Evolutionary conservation across 2,888 invertebrate species (phyloP).

Genomic region (Hydroisotoma schaefferi): DNA sequence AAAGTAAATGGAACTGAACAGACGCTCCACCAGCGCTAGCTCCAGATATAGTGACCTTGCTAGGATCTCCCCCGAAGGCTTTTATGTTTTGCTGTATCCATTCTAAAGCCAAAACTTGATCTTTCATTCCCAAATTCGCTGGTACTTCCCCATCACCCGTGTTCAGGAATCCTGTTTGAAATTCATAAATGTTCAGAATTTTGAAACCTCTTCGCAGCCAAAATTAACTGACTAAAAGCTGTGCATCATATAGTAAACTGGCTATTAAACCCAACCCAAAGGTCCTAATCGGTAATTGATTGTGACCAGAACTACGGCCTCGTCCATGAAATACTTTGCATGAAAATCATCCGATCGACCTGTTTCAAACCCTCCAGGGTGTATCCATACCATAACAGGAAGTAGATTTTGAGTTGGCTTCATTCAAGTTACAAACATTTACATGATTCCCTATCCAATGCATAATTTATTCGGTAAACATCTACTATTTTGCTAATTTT

Average conservation of each 20-base stretch:
- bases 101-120: conserved; percentile 21
- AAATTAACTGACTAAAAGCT: background rate
- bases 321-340: conserved; percentile 28
- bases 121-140: conserved; percentile 23
- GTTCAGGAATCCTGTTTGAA: conserved; percentile 11
- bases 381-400: conserved; percentile 20
- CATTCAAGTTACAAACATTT: background rate
- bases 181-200: background rate
- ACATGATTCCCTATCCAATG: too few species aligned
- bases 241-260: too few species aligned
- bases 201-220: background rate
- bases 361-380: conserved; percentile 15
- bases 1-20: conserved; percentile 20
- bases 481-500: too few species aligned
- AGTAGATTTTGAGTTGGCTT: too few species aligned
- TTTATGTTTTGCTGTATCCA: conserved; percentile 21
- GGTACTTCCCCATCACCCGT: conserved; percentile 8
- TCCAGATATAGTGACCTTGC: conserved; percentile 19
- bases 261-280: conserved; percentile 13
- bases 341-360: conserved; percentile 18
- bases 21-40: conserved; percentile 23
- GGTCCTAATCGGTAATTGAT: conserved; percentile 27
- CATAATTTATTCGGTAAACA: too few species aligned
- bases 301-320: conserved; percentile 21
- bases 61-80: conserved; percentile 20